Base-by-base conservation (phyloP, 2,888 invertebrate genomes). In the Latrodectus elegans region DNA sequence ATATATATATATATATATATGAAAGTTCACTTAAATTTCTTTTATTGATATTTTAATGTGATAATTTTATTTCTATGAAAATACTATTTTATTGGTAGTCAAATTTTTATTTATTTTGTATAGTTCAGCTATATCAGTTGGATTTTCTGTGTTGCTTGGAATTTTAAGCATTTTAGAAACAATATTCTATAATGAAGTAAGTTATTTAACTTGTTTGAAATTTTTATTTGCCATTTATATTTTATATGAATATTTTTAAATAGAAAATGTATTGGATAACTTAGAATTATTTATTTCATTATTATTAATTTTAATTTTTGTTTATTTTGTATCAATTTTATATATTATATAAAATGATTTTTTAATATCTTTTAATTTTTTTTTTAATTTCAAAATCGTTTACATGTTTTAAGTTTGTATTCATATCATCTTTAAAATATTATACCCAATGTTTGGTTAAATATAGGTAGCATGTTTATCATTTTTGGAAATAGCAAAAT, bases 81-180 rank as follows among this genome's bases (percentile, higher is more conserved):
- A 49, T 14, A 72, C 12, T n/a, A 15, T n/a, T 72, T 17, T 8
- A 17, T 52, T 70, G 12, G 15, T 70, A 49, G 52, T 68, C 68
- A 52, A n/a, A 51, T 52, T 51, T 53, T 22, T 3, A 64, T 49
- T 49, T 12, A 64, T 17, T n/a, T 17, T 60, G 15, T 52, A n/a
- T 67, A 88, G 88, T n/a, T 78, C 79, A 26, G 75, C 84, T 55
- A 51, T 88, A 67, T 84, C 84, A 38, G 67, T 88, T 64, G 88
- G 88, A 51, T 88, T 88, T 76, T 84, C 88, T 64, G 88, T 88
- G 17, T 26, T 88, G 4, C 68, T 84, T 14, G 88, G 88, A 68
- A 76, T 88, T 53, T 51, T 88, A 15, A 80, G 78, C 15, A 74
- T 83, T 53, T 15, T 79, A n/a, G 26, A 52, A 17, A 6, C 70